These are phyloP conservation scores for Cephalotes varians DNA, from an alignment of 2,888 invertebrate species.

Conservation along the genomic window DNA sequence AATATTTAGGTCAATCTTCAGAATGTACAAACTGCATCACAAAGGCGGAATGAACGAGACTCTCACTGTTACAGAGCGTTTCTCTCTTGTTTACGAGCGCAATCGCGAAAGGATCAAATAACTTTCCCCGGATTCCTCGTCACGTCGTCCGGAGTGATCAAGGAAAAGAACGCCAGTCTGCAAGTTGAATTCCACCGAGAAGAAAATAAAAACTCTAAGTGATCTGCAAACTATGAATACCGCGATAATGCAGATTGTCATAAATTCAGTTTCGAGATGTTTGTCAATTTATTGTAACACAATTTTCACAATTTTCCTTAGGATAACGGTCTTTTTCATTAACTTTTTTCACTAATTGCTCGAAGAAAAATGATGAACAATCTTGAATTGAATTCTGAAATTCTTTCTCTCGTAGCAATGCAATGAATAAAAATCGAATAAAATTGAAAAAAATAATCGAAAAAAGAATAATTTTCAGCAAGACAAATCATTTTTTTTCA, in stretches of 20 bases:
- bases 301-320: neutral
- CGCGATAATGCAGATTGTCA: neutral
- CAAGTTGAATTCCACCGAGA: conserved; percentile 23
- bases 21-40: conserved; percentile 21
- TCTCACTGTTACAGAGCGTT: conserved; percentile 65
- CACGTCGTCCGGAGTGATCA: conserved; percentile 42
- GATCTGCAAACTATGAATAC: neutral
- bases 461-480: neutral
- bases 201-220: conserved; percentile 18
- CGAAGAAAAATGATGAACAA: neutral
- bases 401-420: too few relatives aligned
- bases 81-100: conserved; percentile 47
- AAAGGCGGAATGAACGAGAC: conserved; percentile 24
- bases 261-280: conserved; percentile 4
- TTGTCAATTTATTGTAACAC: neutral
- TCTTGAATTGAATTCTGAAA: neutral
- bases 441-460: neutral
- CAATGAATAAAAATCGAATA: neutral
- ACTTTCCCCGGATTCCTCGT: conserved; percentile 60
- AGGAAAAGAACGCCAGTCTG: conserved; percentile 22
- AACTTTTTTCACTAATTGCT: neutral
- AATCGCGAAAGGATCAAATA: conserved; percentile 59
- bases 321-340: neutral
- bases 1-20: conserved; percentile 26
- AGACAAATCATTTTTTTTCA: neutral